Conservation (phyloP, 2,888 invertebrate genomes). For the Drosophila phalerata region DNA sequence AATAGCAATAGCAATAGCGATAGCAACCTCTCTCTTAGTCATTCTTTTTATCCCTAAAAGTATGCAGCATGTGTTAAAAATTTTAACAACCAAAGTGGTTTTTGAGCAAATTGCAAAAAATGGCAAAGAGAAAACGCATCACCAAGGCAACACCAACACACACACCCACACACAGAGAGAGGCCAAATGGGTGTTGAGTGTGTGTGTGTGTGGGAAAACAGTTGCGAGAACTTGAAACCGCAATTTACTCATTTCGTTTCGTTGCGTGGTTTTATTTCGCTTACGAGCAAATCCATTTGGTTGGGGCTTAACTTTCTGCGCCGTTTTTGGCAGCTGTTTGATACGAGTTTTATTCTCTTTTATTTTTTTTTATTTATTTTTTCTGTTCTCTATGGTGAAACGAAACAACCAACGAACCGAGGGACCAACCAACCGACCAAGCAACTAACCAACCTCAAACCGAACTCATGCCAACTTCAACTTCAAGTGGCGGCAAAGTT, state of each 20-base stretch:
- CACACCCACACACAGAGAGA: neutral
- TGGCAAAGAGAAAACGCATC: conserved; percentile 58
- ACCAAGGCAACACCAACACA: conserved; percentile 40
- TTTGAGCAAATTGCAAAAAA: conserved; percentile 60
- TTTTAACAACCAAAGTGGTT: conserved; percentile 66
- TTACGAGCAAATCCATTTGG: conserved; percentile 78
- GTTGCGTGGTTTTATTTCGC: conserved; percentile 75
- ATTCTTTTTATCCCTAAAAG: conserved; percentile 27
- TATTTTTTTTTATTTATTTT: neutral
- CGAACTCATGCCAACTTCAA: conserved; percentile 55
- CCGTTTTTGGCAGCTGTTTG: conserved; percentile 63
- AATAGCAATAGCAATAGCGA: conserved; percentile 2
- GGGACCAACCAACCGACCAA: conserved; percentile 16
- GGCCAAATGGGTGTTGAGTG: neutral
- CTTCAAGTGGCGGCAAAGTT: conserved; percentile 72
- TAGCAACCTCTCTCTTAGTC: neutral
- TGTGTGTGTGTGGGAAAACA: conserved; percentile 21
- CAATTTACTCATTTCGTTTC: conserved; percentile 81
- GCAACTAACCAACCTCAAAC: conserved; percentile 61
- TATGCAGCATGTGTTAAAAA: conserved; percentile 65
- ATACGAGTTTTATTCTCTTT: conserved; percentile 18
- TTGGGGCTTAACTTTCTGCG: conserved; percentile 64
- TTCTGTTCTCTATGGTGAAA: neutral
- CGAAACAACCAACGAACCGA: conserved; percentile 16
- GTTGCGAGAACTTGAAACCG: conserved; percentile 75